These are phyloP conservation scores for Macropodus opercularis DNA, from an alignment of 2,797 vertebrate species.

Conservation along the genomic window DNA sequence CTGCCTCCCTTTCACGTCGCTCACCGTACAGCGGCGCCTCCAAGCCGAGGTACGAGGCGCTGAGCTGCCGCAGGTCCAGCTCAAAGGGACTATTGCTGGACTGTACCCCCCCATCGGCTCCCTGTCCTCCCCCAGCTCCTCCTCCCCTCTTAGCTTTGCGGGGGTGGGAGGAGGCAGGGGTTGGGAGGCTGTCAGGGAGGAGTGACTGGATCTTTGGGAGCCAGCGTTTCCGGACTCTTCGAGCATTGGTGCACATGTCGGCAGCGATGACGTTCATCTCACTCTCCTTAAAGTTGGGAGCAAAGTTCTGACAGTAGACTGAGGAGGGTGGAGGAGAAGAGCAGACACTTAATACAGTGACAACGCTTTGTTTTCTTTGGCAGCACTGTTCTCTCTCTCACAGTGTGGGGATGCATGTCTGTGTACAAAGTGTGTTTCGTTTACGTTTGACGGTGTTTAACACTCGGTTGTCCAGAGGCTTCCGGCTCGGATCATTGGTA, in stretches of 20 bases:
- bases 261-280: conserved; percentile 97
- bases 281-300: conserved; percentile 96
- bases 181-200: conserved; percentile 83
- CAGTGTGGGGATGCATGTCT: conserved; percentile 1
- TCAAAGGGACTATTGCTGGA: conserved; percentile 54
- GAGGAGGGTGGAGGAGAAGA: conserved; percentile 34
- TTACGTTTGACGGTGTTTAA: conserved; percentile 97
- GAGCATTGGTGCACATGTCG: conserved; percentile 96
- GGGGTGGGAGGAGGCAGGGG: conserved; percentile 45
- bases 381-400: no score
- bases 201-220: conserved; percentile 96
- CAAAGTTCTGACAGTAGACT: conserved; percentile 98
- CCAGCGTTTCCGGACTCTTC: conserved; percentile 95
- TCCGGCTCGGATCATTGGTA: conserved; percentile 95
- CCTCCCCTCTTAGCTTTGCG: conserved; percentile 58
- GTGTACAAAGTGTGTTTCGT: conserved; percentile 48
- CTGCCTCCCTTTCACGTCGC: conserved; percentile 42
- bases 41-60: conserved; percentile 67
- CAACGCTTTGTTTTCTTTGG: no score
- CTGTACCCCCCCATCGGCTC: conserved; percentile 14
- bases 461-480: conserved; percentile 95
- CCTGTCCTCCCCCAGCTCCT: conserved; percentile 24
- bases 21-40: conserved; percentile 50
- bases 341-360: no score
- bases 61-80: conserved; percentile 64